Evolutionary conservation across 1,140 invertebrate genomes (phyloP), one percentile per base, ranked within the genome.

Genomic region (Venturia canescens): DNA sequence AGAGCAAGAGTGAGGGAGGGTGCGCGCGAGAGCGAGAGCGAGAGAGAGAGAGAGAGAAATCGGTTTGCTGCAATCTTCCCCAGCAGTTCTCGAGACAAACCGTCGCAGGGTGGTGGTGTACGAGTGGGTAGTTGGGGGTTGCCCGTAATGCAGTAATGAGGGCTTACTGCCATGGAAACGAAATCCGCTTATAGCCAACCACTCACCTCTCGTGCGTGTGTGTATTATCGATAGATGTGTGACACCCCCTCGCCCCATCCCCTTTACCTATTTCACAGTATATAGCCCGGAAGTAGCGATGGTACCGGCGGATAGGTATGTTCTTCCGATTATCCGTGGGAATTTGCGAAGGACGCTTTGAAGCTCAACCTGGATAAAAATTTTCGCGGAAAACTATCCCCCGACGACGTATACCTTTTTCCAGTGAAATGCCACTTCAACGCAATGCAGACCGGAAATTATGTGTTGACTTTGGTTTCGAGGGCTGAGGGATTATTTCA

Each of bases 141-240:
- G 86, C 86, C 88, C 87, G 89, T 92, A 92, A 92, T 92, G 89
- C 90, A 91, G 89, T 92, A 92, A 92, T 92, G 90, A 92, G 90
- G 88, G 89, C 90, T 92, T 92, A 91, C 90, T 92, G 90, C 90
- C 90, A 92, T 92, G 90, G 91, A 91, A 92, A 92, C 91, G 89
- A 91, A 92, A 92, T 90, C 91, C 88, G 90, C 90, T 92, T 92
- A 92, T 87, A 88, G 86, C 87, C 90, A 89, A 89, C 90, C 90
- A 89, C 90, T 91, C 89, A 86, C 87, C 86, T 84, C 83, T 83
- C 83, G 84, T 84, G 85, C 83, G 79, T 83, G 78, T 57, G 67
- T 79, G 81, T 80, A 80, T 78, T 78, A 44, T 72, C 69, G 75
- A 38, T 60, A 60, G 27, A 48, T n/a, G 50, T 48, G 44, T 57